A percentile compares a stretch with the other conserved stretches of the same genome.
Conservation (phyloP, 1,140 invertebrate species). For the Harpegnathos saltator region DNA sequence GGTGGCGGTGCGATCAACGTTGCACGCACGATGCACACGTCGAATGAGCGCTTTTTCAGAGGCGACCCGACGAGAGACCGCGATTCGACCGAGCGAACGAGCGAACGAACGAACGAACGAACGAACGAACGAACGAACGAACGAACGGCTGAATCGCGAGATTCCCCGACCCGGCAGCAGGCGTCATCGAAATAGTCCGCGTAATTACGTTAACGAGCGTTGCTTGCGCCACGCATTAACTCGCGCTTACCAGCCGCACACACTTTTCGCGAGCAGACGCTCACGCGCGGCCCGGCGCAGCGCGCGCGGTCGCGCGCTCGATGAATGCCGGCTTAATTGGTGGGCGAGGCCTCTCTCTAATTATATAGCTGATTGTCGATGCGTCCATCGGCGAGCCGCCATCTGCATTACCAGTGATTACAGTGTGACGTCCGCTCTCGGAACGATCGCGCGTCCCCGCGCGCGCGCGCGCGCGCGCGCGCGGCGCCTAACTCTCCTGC, state of each 20-base stretch:
- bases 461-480: too few species aligned
- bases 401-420: slow-evolving; percentile 78
- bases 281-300: slow-evolving; percentile 23
- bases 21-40: neutral
- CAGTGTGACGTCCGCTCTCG: slow-evolving; percentile 71
- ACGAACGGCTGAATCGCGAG: neutral
- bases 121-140: too few species aligned
- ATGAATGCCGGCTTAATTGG: slow-evolving; percentile 76
- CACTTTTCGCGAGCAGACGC: slow-evolving; percentile 67
- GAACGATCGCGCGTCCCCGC: slow-evolving; percentile 57
- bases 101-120: too few species aligned
- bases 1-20: neutral
- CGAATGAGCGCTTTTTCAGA: neutral
- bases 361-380: slow-evolving; percentile 77
- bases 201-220: slow-evolving; percentile 63
- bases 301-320: slow-evolving; percentile 54
- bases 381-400: slow-evolving; percentile 68
- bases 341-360: slow-evolving; percentile 73
- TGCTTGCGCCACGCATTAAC: slow-evolving; percentile 58
- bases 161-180: neutral
- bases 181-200: slow-evolving; percentile 12
- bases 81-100: neutral
- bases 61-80: neutral
- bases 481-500: slow-evolving; percentile 54
- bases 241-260: slow-evolving; percentile 57